Base-by-base conservation (phyloP, 2,888 invertebrate species). In the Sphinx pinastri region DNA sequence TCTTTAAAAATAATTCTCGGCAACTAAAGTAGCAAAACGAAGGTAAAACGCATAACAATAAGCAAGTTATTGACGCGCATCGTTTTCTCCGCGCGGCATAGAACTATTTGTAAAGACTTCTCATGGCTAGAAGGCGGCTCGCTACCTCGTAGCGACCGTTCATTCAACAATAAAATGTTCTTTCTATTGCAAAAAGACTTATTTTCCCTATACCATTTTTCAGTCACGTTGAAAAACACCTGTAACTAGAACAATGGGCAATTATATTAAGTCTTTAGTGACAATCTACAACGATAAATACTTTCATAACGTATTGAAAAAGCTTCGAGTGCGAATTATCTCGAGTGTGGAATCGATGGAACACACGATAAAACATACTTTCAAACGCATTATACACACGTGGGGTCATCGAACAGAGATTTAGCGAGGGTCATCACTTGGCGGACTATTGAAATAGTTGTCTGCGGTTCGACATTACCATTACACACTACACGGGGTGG, bases 361-460 rank as follows among this genome's bases (percentile, higher is more conserved):
- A 47, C 45, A 14, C 2, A 45, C n/a, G 45, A 60, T 60, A 60
- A 60, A 49, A 19, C 63, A 19, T 49, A 13, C 13, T 63, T 63
- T 25, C 7, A 19, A 63, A 19, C 2, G 5, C 38, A 52, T 31
- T 45, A 14, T 54, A 69, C 47, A 14, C 19, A 69, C 54, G 67
- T 51, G 75, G 74, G 91, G 88, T 90, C 90, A 87, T 85, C 85
- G 90, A 77, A 84, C 90, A 74, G 78, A 77, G 74, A 84, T 86
- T 81, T 73, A 81, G 81, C 79, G 81, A 86, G 83, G 87, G 83
- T 81, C 81, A 80, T 76, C 73, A 76, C 74, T 68, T 77, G 74
- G 74, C 82, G 79, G 76, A 75, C 83, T 82, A 83, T 85, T 84
- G 79, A 78, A 83, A 84, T 81, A 78, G 73, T 75, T 74, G 70